phyloP scores from a whole-genome alignment of 1,140 invertebrate genomes.

The Eupeodes corollae region DNA sequence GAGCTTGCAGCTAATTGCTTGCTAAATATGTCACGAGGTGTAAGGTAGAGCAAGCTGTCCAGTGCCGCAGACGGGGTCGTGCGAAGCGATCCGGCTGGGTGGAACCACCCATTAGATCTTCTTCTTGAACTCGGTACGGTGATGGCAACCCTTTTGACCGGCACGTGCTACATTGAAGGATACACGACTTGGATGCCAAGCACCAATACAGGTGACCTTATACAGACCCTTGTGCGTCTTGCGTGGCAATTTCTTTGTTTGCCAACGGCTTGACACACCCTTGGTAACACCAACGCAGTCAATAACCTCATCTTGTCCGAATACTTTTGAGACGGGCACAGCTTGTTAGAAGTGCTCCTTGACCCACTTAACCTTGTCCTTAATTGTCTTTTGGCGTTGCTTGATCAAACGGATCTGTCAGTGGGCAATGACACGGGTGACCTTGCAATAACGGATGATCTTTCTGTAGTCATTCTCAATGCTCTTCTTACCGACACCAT shows the following conservation, averaged over 20 bases:
- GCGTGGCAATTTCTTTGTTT: conserved; percentile 98
- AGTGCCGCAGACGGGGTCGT: too few species aligned
- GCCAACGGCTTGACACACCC: conserved; percentile 99
- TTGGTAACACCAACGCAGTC: too few species aligned
- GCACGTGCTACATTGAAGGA: conserved; percentile 98
- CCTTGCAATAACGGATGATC: too few species aligned
- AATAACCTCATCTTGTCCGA: conserved; percentile 89
- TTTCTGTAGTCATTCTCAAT: conserved; percentile 95
- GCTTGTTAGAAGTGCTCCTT: conserved; percentile 91
- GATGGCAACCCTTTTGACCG: conserved; percentile 99
- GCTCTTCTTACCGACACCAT: conserved; percentile 88
- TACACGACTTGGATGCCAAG: conserved; percentile 99
- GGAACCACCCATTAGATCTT: conserved; percentile 99
- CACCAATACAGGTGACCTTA: too few species aligned
- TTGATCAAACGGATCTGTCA: too few species aligned
- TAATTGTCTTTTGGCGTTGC: conserved; percentile 94
- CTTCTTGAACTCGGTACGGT: conserved; percentile 99
- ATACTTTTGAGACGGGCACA: conserved; percentile 79
- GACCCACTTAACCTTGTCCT: conserved; percentile 96
- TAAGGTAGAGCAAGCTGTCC: too few species aligned
- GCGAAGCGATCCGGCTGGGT: too few species aligned
- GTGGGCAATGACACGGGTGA: too few species aligned
- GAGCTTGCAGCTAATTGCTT: too few species aligned
- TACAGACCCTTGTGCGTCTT: too few species aligned
- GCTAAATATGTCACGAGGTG: too few species aligned